Evolutionary conservation across 2,888 invertebrate genomes (phyloP).

Genomic region (Parapristionchus giblindavisi): DNA sequence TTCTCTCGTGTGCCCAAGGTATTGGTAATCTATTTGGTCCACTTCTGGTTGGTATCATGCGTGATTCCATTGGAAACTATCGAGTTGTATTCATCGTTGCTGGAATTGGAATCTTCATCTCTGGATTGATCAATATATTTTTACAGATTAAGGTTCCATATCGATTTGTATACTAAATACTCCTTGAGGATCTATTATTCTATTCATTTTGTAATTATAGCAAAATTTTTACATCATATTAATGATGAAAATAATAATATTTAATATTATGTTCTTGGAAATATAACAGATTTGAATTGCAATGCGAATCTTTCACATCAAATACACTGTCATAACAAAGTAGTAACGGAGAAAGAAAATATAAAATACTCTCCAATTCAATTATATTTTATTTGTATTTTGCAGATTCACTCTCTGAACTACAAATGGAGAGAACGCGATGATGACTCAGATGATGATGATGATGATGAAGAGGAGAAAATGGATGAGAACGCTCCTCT

Average conservation of each 20-base stretch:
- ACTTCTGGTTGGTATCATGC: background rate
- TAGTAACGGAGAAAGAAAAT: no score
- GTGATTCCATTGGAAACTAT: constrained; percentile 19
- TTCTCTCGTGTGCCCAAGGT: constrained; percentile 27
- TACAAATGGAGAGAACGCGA: constrained; percentile 28
- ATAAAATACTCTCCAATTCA: no score
- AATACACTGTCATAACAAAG: no score
- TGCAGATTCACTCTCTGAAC: constrained; percentile 4
- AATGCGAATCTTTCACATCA: no score
- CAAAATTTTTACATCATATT: no score
- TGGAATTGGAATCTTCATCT: background rate
- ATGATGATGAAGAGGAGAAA: constrained; percentile 16
- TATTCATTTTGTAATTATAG: no score
- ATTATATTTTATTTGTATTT: background rate
- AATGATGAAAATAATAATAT: no score
- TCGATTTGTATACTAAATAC: no score
- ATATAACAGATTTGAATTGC: no score
- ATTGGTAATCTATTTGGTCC: constrained; percentile 31
- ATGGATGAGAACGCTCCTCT: constrained; percentile 6
- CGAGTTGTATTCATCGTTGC: background rate
- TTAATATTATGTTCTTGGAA: no score
- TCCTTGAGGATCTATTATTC: no score
- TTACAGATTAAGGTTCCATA: no score
- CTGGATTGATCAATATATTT: background rate
- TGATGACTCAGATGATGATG: constrained; percentile 22